Percentiles rank a stretch among this genome's conserved stretches.
Conservation (phyloP, 2,797 vertebrate genomes). For the Acrossocheilus wenchowensis region DNA sequence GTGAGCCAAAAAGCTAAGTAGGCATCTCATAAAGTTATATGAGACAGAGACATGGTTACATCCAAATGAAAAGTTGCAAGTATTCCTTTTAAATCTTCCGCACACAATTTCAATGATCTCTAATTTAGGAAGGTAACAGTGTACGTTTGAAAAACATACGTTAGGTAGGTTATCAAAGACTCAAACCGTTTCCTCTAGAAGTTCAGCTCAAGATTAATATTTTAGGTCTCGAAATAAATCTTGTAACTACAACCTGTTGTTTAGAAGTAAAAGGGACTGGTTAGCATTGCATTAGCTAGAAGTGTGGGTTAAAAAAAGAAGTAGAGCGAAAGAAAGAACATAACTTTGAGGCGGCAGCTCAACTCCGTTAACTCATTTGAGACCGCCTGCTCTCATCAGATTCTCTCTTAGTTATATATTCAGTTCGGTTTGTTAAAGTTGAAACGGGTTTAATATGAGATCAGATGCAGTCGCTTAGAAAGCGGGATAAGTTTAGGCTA, state of each 20-base stretch:
- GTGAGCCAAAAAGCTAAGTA: not conserved
- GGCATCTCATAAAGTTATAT: not conserved
- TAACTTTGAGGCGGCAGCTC: not conserved
- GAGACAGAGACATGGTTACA: not conserved
- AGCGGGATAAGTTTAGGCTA: not conserved
- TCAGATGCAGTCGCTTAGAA: not conserved
- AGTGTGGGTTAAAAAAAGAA: not conserved
- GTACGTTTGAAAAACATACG: not conserved
- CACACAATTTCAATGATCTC: not conserved
- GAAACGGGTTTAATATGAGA: not conserved
- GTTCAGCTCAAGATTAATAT: constrained; percentile 11
- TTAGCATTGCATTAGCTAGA: not conserved
- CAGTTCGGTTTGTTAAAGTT: not conserved
- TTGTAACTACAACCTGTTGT: not conserved
- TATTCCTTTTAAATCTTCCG: not conserved
- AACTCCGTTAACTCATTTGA: constrained; percentile 30
- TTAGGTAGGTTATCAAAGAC: not conserved
- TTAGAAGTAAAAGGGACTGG: not conserved
- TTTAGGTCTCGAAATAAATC: not conserved
- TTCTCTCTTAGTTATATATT: not conserved
- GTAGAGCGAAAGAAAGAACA: not conserved
- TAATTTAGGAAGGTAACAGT: not conserved
- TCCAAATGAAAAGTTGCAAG: not conserved
- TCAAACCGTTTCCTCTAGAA: not conserved
- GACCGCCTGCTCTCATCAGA: not conserved